phyloP scores from a whole-genome alignment of 2,797 vertebrate species.

The Avahi laniger region DNA sequence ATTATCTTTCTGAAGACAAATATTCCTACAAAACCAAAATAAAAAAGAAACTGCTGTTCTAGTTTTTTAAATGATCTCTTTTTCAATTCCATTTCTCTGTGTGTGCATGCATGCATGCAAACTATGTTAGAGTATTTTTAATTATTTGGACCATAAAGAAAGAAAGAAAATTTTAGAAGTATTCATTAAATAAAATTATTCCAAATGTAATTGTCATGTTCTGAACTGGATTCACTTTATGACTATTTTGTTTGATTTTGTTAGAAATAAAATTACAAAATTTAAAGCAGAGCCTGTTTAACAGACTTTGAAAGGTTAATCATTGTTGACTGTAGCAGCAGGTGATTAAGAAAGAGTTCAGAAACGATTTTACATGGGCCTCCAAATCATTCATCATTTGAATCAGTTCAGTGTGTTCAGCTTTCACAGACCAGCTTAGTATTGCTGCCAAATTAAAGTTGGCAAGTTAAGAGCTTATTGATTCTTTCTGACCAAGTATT shows the following conservation, averaged over 20 bases:
- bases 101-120: neutral
- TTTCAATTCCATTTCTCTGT: neutral
- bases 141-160: neutral
- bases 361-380: neutral
- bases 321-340: neutral
- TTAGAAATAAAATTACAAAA: constrained; percentile 2
- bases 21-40: constrained; percentile 19
- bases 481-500: constrained; percentile 20
- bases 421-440: neutral
- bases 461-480: constrained; percentile 45
- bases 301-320: constrained; percentile 2
- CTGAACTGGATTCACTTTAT: neutral
- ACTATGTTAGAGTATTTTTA: neutral
- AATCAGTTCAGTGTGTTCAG: constrained; percentile 7
- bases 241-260: neutral
- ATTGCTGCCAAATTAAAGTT: constrained; percentile 46
- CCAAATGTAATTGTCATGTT: constrained; percentile 6
- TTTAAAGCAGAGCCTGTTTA: neutral
- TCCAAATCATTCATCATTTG: constrained; percentile 34
- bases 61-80: neutral
- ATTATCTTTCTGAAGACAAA: constrained; percentile 18
- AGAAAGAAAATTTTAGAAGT: neutral
- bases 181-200: constrained; percentile 5
- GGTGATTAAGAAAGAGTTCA: constrained; percentile 35
- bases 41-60: neutral